Evolutionary conservation across 2,888 invertebrate species (phyloP).

Genomic region (Hirtodrosophila confusa): DNA sequence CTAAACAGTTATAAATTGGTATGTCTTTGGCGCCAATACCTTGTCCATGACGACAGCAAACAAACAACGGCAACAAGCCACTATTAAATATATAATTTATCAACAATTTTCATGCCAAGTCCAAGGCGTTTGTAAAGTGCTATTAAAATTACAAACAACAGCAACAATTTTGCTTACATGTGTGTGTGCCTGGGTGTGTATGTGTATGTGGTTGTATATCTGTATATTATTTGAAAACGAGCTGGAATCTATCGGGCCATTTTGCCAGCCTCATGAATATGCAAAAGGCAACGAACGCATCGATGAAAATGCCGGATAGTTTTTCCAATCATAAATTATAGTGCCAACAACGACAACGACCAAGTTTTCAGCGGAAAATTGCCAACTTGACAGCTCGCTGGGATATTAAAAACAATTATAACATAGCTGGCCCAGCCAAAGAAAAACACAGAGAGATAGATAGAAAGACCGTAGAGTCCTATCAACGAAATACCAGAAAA

Average conservation of each 20-base stretch:
- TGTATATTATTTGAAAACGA: constrained; percentile 35
- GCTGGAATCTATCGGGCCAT: constrained; percentile 30
- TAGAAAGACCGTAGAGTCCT: neutral
- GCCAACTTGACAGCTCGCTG: constrained; percentile 27
- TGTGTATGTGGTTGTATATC: constrained; percentile 11
- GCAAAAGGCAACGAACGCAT: constrained; percentile 58
- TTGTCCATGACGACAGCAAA: constrained; percentile 6
- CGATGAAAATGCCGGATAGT: constrained; percentile 65
- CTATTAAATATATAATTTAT: constrained; percentile 73
- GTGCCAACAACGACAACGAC: constrained; percentile 30
- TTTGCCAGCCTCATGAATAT: constrained; percentile 62
- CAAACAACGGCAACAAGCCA: constrained; percentile 18
- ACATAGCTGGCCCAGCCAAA: constrained; percentile 23
- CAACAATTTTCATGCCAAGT: constrained; percentile 76
- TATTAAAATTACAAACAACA: constrained; percentile 67
- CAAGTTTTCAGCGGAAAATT: constrained; percentile 56
- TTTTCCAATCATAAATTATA: constrained; percentile 63
- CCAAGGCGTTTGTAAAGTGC: constrained; percentile 77
- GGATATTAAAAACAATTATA: constrained; percentile 57
- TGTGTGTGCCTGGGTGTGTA: constrained; percentile 4
- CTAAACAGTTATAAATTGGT: neutral
- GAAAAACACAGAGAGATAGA: neutral
- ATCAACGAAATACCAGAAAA: neutral
- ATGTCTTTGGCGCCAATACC: constrained; percentile 40
- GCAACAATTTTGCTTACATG: neutral